Percentiles rank a stretch among this genome's conserved stretches.
These are phyloP conservation scores for Drosophila arawakana DNA, from an alignment of 1,140 invertebrate genomes.

Conservation along the genomic window DNA sequence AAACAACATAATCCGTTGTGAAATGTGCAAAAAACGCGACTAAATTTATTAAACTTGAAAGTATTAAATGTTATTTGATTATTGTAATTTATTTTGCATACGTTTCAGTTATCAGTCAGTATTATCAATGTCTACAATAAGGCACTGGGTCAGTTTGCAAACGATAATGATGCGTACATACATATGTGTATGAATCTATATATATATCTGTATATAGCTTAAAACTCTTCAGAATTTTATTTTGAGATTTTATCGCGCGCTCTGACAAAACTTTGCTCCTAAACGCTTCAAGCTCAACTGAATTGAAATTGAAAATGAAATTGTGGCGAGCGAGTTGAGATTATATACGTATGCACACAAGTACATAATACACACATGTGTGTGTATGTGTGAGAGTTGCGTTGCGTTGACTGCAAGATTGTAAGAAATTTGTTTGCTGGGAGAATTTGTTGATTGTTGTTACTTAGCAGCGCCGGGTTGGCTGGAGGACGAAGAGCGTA, in stretches of 20 bases:
- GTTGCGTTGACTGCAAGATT: constrained; percentile 35
- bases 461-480: constrained; percentile 65
- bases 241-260: constrained; percentile 28
- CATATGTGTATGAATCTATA: too few relatives aligned
- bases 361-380: too few relatives aligned
- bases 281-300: constrained; percentile 70
- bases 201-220: constrained; percentile 13
- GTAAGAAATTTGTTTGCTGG: constrained; percentile 45
- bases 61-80: background rate
- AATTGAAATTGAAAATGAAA: constrained; percentile 32
- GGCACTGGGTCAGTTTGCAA: constrained; percentile 25
- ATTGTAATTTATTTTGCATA: constrained; percentile 15
- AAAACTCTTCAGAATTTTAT: constrained; percentile 6
- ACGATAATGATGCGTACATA: constrained; percentile 3
- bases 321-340: background rate
- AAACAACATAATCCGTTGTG: background rate
- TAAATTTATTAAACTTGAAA: background rate
- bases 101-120: constrained; percentile 21
- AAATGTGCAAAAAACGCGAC: background rate
- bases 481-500: constrained; percentile 7
- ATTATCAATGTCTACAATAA: constrained; percentile 18
- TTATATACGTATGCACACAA: background rate
- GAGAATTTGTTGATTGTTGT: constrained; percentile 75
- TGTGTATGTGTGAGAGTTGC: background rate
- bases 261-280: constrained; percentile 64